Evolutionary conservation across 2,797 vertebrate genomes (phyloP).

Genomic region (Serranus cabrilla): DNA sequence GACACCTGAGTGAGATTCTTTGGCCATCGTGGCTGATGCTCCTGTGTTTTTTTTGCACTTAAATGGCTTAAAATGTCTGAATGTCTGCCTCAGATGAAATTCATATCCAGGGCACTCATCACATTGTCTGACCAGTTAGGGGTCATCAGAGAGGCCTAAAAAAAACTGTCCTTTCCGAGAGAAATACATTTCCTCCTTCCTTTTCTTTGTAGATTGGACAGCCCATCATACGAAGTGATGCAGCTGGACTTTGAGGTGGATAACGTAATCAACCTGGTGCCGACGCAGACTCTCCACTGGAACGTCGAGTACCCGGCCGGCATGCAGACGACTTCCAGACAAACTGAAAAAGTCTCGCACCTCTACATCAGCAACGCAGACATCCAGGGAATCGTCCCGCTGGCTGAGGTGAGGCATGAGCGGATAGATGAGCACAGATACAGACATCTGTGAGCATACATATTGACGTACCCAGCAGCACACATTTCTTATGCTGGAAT

Average conservation of each 20-base stretch:
- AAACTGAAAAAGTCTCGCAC: slow-evolving; percentile 89
- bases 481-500: slow-evolving; percentile 31
- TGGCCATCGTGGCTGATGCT: not conserved
- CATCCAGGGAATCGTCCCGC: slow-evolving; percentile 92
- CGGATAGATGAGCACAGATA: slow-evolving; percentile 15
- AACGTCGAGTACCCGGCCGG: slow-evolving; percentile 89
- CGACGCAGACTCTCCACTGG: slow-evolving; percentile 94
- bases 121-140: not conserved
- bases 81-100: not conserved
- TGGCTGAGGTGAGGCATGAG: slow-evolving; percentile 88
- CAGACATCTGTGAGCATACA: slow-evolving; percentile 24
- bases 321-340: slow-evolving; percentile 74
- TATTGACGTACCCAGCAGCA: slow-evolving; percentile 23
- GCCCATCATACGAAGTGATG: slow-evolving; percentile 91
- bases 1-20: not conserved
- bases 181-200: not conserved
- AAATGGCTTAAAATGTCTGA: not conserved
- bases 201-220: slow-evolving; percentile 83
- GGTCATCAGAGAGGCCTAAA: not conserved
- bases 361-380: slow-evolving; percentile 92
- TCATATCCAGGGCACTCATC: not conserved
- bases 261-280: slow-evolving; percentile 89
- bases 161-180: too few species aligned
- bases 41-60: not conserved
- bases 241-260: slow-evolving; percentile 95